A percentile compares a stretch with the other conserved stretches of the same genome.
These are phyloP conservation scores for Lanius collurio DNA, from an alignment of 2,113 vertebrate genomes.

Conservation along the genomic window DNA sequence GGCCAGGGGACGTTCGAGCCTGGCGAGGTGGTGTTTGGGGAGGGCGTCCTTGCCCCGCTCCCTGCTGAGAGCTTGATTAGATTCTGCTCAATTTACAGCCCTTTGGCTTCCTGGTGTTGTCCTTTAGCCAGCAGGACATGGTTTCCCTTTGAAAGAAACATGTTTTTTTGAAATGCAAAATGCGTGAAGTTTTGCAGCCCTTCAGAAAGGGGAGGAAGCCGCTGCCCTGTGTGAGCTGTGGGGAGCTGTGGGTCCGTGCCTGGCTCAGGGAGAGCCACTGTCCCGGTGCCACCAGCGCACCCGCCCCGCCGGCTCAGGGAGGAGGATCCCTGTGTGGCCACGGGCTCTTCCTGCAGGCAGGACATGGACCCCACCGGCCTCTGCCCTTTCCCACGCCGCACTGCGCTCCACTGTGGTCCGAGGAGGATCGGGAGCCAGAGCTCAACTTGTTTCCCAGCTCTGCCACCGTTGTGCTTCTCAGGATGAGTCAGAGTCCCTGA, in stretches of 20 bases:
- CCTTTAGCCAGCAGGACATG: neutral
- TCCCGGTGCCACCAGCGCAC: rapidly evolving
- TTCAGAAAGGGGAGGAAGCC: neutral
- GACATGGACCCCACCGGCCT: neutral
- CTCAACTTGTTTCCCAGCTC: neutral
- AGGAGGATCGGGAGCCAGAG: neutral
- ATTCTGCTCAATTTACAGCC: slow-evolving; percentile 27
- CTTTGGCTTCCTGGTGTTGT: neutral
- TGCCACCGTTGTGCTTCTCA: slow-evolving; percentile 24
- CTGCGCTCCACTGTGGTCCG: neutral
- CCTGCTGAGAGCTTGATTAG: slow-evolving; percentile 30
- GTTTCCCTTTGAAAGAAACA: slow-evolving; percentile 8
- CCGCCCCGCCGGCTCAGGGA: rapidly evolving
- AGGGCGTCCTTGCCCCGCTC: neutral
- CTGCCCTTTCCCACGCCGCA: slow-evolving; percentile 43
- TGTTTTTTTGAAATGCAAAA: slow-evolving; percentile 46
- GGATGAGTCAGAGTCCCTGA: slow-evolving; percentile 10
- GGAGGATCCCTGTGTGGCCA: rapidly evolving
- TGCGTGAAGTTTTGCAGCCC: neutral
- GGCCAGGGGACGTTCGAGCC: neutral
- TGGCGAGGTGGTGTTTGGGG: neutral
- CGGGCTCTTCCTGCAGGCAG: neutral
- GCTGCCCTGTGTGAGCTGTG: neutral
- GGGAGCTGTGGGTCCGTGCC: neutral
- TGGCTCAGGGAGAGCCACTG: rapidly evolving